These are phyloP conservation scores for Lepidostoma basale DNA, from an alignment of 1,140 invertebrate species.

Conservation along the genomic window DNA sequence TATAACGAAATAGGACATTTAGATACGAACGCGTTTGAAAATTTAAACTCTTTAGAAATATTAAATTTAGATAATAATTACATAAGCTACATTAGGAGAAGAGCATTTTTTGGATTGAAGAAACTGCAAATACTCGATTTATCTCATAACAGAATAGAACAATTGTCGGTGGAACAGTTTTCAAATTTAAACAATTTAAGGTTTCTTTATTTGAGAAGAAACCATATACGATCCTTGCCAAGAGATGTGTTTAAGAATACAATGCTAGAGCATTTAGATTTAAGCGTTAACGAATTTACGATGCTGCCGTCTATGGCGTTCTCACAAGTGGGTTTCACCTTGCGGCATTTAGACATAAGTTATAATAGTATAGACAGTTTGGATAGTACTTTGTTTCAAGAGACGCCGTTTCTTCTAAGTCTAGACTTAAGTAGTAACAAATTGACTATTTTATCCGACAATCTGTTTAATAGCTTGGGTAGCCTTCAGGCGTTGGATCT, in stretches of 20 bases:
- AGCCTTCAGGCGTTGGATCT: constrained; percentile 80
- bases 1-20: constrained; percentile 76
- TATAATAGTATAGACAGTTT: constrained; percentile 85
- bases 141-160: constrained; percentile 76
- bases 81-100: constrained; percentile 72
- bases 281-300: constrained; percentile 79
- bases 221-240: constrained; percentile 76
- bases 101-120: constrained; percentile 75
- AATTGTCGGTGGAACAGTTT: constrained; percentile 81
- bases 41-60: constrained; percentile 72
- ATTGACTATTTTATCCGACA: constrained; percentile 84
- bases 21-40: constrained; percentile 73
- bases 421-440: constrained; percentile 83
- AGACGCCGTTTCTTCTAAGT: constrained; percentile 77
- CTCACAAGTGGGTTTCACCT: constrained; percentile 76
- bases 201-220: constrained; percentile 77
- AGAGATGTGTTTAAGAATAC: constrained; percentile 82
- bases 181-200: constrained; percentile 75
- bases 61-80: constrained; percentile 77
- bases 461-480: constrained; percentile 84
- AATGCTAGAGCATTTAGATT: constrained; percentile 77
- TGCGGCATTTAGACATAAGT: constrained; percentile 77
- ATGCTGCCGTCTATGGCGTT: constrained; percentile 74
- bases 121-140: constrained; percentile 80
- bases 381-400: constrained; percentile 87